Percentiles rank a stretch among this genome's conserved stretches.
Conservation (phyloP, 2,113 vertebrate species). For the Hippocampus zosterae region DNA sequence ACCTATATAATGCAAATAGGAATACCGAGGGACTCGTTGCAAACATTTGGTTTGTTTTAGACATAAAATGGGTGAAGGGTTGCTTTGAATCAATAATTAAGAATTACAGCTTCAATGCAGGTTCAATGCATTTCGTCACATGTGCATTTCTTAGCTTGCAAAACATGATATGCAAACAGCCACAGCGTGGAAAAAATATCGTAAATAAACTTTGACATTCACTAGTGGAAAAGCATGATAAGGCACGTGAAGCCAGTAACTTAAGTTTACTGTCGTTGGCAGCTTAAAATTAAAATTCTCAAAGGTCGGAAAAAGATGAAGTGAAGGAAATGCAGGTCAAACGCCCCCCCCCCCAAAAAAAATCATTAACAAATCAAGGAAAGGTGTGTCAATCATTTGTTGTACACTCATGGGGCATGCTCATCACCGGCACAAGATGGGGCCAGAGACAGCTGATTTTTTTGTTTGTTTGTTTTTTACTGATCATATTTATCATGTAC, state of each 20-base stretch:
- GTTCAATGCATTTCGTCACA: slow-evolving; percentile 7
- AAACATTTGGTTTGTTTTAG: neutral
- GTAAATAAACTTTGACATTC: rapidly evolving
- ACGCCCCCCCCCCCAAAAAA: too few species aligned
- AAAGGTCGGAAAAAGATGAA: neutral
- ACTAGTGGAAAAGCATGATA: neutral
- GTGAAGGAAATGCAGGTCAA: too few species aligned
- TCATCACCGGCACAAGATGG: neutral
- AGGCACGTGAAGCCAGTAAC: neutral
- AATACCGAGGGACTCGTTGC: neutral
- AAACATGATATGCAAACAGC: neutral
- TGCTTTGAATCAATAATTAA: slow-evolving; percentile 24
- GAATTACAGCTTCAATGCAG: slow-evolving; percentile 34
- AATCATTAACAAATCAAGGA: too few species aligned
- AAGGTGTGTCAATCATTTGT: too few species aligned
- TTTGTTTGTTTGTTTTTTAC: neutral
- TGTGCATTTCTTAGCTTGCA: slow-evolving; percentile 6
- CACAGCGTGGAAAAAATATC: neutral
- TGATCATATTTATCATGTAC: neutral
- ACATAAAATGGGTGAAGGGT: slow-evolving; percentile 25
- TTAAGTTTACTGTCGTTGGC: neutral
- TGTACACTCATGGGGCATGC: too few species aligned
- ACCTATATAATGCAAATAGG: slow-evolving; percentile 36
- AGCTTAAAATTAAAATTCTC: neutral
- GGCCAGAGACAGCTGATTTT: neutral